phyloP scores from a whole-genome alignment of 2,888 invertebrate species.

The Protophormia terraenovae region DNA sequence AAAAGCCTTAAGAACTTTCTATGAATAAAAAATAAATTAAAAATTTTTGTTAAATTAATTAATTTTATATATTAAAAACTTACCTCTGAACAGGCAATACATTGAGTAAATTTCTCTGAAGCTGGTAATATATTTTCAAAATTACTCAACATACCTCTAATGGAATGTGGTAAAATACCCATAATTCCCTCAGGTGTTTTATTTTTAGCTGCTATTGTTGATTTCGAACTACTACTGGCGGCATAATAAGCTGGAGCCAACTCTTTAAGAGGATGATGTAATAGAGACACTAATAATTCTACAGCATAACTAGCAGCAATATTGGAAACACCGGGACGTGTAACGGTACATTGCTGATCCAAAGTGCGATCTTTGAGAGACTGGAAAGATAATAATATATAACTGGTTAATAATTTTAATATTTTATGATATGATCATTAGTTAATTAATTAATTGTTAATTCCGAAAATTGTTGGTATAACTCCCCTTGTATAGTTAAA shows the following conservation, averaged over 20 bases:
- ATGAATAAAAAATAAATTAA: constrained; percentile 20
- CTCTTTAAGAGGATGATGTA: constrained; percentile 90
- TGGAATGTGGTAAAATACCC: constrained; percentile 95
- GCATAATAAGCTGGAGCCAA: constrained; percentile 86
- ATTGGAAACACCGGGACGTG: constrained; percentile 95
- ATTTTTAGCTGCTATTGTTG: constrained; percentile 73
- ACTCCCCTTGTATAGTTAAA: no score
- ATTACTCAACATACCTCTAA: constrained; percentile 93
- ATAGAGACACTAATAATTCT: constrained; percentile 91
- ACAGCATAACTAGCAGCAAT: constrained; percentile 95
- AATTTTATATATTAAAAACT: background rate
- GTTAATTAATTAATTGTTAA: no score
- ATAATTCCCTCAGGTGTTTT: constrained; percentile 84
- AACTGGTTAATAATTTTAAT: no score
- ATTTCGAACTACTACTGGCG: constrained; percentile 54
- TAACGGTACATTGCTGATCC: constrained; percentile 99
- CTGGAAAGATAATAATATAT: constrained; percentile 82
- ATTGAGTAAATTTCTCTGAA: constrained; percentile 92
- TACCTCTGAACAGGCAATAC: constrained; percentile 93
- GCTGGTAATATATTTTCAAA: constrained; percentile 92
- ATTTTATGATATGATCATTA: no score
- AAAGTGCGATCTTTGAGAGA: constrained; percentile 94
- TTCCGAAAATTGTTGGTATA: no score
- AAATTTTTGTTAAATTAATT: background rate
- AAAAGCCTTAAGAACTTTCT: constrained; percentile 82